These are phyloP conservation scores for Carcharodon carcharias DNA, from an alignment of 2,797 vertebrate species.

Conservation along the genomic window DNA sequence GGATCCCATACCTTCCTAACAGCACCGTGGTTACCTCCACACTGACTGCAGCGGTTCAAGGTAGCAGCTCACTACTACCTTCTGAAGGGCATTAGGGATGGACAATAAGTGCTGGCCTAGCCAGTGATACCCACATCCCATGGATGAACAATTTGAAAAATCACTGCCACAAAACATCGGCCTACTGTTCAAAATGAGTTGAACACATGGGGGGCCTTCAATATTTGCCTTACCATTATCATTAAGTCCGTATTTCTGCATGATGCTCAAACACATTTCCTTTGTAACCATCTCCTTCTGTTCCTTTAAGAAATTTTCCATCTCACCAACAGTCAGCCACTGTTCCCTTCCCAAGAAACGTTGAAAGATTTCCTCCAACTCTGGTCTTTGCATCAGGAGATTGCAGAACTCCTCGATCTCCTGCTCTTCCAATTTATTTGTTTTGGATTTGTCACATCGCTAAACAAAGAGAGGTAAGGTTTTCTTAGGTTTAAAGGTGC, in stretches of 20 bases:
- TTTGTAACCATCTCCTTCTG: slow-evolving; percentile 78
- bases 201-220: background rate
- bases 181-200: background rate
- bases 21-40: background rate
- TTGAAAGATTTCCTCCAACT: slow-evolving; percentile 79
- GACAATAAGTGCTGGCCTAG: background rate
- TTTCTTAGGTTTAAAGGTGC: background rate
- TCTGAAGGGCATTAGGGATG: background rate
- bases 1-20: background rate
- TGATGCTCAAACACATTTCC: slow-evolving; percentile 62
- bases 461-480: slow-evolving; percentile 46
- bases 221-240: slow-evolving; percentile 67
- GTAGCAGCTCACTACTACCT: background rate
- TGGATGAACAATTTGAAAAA: background rate
- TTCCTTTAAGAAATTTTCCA: slow-evolving; percentile 81
- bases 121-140: background rate
- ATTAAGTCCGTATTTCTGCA: slow-evolving; percentile 74
- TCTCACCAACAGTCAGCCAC: slow-evolving; percentile 73
- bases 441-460: slow-evolving; percentile 78
- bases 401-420: slow-evolving; percentile 90
- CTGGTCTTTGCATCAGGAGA: slow-evolving; percentile 76
- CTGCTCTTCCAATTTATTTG: slow-evolving; percentile 71
- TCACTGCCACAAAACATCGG: background rate
- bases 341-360: slow-evolving; percentile 76
- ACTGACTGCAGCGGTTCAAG: background rate